Evolutionary conservation across 2,113 vertebrate genomes (phyloP).

Genomic region (Trachemys scripta): DNA sequence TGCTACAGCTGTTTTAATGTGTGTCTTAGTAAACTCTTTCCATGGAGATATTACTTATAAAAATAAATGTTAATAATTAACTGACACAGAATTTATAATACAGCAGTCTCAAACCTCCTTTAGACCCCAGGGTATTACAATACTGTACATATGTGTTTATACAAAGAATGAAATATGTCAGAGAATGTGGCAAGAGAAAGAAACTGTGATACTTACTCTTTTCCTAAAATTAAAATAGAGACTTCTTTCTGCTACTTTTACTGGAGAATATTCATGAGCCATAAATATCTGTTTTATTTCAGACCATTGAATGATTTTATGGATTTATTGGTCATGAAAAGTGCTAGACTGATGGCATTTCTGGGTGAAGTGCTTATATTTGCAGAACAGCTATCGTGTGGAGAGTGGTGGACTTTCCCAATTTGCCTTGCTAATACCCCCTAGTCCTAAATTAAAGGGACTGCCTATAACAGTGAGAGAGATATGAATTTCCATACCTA

Average conservation of each 20-base stretch:
- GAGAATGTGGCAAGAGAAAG: not conserved
- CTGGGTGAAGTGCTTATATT: not conserved
- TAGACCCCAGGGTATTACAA: not conserved
- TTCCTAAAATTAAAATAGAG: not conserved
- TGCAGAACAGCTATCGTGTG: fast-evolving
- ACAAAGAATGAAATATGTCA: slow-evolving; percentile 19
- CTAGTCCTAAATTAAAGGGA: slow-evolving; percentile 41
- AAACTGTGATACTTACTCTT: not conserved
- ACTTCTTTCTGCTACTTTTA: not conserved
- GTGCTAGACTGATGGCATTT: not conserved
- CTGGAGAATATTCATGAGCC: fast-evolving
- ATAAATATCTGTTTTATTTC: not conserved
- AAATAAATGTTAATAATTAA: slow-evolving; percentile 61
- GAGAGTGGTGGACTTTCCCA: slow-evolving; percentile 7
- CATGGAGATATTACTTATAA: slow-evolving; percentile 49
- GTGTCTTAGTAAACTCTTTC: slow-evolving; percentile 66
- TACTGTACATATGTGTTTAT: slow-evolving; percentile 32
- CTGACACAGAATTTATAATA: slow-evolving; percentile 65
- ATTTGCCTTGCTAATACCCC: slow-evolving; percentile 29
- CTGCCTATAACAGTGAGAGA: not conserved
- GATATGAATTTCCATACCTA: slow-evolving; percentile 25
- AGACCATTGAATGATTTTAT: not conserved
- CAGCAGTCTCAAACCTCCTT: not conserved
- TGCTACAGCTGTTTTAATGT: slow-evolving; percentile 58
- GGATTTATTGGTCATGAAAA: not conserved